Evolutionary conservation across 2,797 vertebrate genomes (phyloP).

Genomic region (Morus bassanus): DNA sequence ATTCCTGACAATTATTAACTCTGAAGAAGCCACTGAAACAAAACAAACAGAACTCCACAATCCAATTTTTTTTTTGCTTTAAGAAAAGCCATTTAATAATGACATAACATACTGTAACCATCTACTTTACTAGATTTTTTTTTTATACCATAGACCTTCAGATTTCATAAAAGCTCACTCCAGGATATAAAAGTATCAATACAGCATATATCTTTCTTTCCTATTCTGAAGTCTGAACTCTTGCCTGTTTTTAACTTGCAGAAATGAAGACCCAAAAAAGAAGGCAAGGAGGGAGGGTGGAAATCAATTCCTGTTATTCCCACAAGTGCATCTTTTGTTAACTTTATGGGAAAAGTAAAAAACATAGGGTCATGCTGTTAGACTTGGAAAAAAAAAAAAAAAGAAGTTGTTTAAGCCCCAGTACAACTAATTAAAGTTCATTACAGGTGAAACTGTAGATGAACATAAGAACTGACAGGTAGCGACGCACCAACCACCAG

Average conservation of each 20-base stretch:
- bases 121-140: neutral
- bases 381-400: neutral
- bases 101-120: too few relatives aligned
- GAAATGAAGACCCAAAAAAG: neutral
- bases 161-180: neutral
- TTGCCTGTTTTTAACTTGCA: neutral
- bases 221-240: neutral
- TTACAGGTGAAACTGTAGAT: neutral
- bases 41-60: neutral
- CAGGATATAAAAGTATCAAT: neutral
- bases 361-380: neutral
- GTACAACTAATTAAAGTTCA: neutral
- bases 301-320: neutral
- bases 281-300: neutral
- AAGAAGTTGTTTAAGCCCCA: neutral
- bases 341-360: neutral
- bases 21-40: neutral
- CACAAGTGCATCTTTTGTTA: neutral
- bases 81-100: neutral
- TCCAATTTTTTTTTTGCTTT: neutral
- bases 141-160: neutral
- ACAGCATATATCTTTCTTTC: neutral
- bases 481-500: neutral
- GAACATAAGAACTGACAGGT: neutral
- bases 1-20: neutral